A percentile compares a stretch with the other conserved stretches of the same genome.
Conservation (phyloP, 1,140 invertebrate species). For the Octopus sinensis region DNA sequence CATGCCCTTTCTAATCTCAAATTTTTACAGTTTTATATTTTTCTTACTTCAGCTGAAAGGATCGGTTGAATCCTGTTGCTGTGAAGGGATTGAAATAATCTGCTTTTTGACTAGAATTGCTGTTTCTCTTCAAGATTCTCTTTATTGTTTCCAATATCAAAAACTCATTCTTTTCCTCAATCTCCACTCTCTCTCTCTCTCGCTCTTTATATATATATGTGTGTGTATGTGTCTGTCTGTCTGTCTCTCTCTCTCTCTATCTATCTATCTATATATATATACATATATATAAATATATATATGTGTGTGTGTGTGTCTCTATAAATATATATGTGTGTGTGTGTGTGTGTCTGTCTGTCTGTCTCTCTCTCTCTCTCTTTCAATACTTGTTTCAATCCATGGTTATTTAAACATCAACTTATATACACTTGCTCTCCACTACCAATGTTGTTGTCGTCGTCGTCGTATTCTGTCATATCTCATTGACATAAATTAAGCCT, state of each 20-base stretch:
- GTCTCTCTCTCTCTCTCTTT: not conserved
- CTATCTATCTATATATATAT: slow-evolving; percentile 8
- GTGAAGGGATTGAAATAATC: not conserved
- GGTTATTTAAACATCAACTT: not conserved
- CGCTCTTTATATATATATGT: not conserved
- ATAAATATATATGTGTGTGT: not conserved
- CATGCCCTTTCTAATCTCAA: not conserved
- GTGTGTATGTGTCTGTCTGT: slow-evolving; percentile 7
- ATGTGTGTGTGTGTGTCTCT: slow-evolving; percentile 18
- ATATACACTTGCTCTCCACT: not conserved
- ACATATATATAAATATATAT: slow-evolving; percentile 4
- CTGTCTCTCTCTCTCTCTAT: slow-evolving; percentile 17
- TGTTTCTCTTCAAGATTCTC: not conserved
- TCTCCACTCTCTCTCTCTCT: not conserved
- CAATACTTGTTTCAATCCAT: not conserved
- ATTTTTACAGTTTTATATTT: not conserved
- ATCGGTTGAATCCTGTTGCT: not conserved
- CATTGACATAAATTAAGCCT: slow-evolving; percentile 10
- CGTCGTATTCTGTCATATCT: not conserved
- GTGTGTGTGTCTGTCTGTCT: slow-evolving; percentile 3
- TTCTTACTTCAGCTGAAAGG: not conserved
- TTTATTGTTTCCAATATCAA: not conserved
- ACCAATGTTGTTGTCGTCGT: not conserved
- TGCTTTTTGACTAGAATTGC: not conserved
- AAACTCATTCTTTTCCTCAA: not conserved